A percentile compares a stretch with the other conserved stretches of the same genome.
Evolutionary conservation across 2,797 vertebrate species (phyloP).

Genomic region (Hybognathus amarus): DNA sequence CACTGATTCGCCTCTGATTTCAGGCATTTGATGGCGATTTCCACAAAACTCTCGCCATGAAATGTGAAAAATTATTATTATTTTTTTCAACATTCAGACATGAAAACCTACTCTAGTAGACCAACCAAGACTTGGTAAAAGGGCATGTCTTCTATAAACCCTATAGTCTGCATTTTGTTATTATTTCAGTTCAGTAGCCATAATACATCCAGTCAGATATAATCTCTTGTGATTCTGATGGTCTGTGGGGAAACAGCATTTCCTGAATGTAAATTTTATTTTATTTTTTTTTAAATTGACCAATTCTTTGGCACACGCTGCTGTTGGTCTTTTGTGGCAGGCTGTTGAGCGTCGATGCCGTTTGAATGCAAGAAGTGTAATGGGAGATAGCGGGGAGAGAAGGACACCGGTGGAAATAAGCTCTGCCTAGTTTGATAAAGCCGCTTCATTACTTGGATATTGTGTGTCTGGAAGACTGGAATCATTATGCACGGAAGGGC

Average conservation of each 20-base stretch:
- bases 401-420: conserved; percentile 72
- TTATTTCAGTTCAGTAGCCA: not conserved
- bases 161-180: not conserved
- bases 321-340: conserved; percentile 60
- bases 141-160: not conserved
- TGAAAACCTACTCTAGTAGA: not conserved
- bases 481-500: conserved; percentile 80
- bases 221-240: conserved; percentile 22
- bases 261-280: conserved; percentile 26
- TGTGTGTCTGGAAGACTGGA: conserved; percentile 79
- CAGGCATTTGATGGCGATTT: not conserved
- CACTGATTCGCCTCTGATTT: not conserved
- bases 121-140: not conserved
- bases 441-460: conserved; percentile 80
- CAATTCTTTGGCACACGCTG: conserved; percentile 55
- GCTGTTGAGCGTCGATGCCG: conserved; percentile 36
- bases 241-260: conserved; percentile 25
- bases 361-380: conserved; percentile 54
- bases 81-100: not conserved
- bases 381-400: conserved; percentile 55
- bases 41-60: not conserved
- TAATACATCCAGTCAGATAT: conserved; percentile 45
- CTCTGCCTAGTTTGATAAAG: conserved; percentile 79
- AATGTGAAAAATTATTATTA: not conserved
- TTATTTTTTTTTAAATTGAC: conserved; percentile 34